Conservation (phyloP, 2,113 vertebrate genomes). For the Thymallus thymallus region DNA sequence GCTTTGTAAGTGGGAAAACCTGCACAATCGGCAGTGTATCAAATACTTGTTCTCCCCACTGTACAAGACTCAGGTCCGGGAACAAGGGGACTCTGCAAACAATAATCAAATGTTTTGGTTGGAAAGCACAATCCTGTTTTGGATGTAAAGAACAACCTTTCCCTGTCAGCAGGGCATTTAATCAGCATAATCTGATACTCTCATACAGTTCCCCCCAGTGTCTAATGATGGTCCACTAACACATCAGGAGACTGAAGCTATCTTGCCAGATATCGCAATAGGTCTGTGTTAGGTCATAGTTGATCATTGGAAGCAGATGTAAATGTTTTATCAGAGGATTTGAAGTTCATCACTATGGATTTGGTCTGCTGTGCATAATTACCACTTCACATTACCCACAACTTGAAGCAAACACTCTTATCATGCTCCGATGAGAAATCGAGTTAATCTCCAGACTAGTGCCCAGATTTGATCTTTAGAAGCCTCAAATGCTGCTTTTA, state of each 20-base stretch:
- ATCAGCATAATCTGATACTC: slow-evolving; percentile 29
- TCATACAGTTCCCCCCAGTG: slow-evolving; percentile 28
- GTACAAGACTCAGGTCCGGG: slow-evolving; percentile 50
- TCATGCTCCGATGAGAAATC: too few species aligned
- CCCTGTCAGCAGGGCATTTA: slow-evolving; percentile 53
- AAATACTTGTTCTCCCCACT: too few species aligned
- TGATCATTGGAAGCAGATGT: slow-evolving; percentile 39
- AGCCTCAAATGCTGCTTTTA: slow-evolving; percentile 38
- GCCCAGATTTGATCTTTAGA: slow-evolving; percentile 44
- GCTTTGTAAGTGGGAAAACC: too few species aligned
- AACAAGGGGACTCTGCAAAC: slow-evolving; percentile 65
- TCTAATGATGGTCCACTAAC: slow-evolving; percentile 26
- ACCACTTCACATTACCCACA: slow-evolving; percentile 40
- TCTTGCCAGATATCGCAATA: slow-evolving; percentile 10
- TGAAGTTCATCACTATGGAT: not conserved
- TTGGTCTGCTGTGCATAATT: slow-evolving; percentile 28
- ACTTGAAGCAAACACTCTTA: slow-evolving; percentile 32
- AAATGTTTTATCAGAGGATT: not conserved
- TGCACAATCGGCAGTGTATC: too few species aligned
- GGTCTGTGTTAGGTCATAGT: slow-evolving; percentile 32
- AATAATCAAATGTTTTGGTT: slow-evolving; percentile 64
- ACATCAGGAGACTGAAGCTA: slow-evolving; percentile 34
- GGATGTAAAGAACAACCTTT: slow-evolving; percentile 56
- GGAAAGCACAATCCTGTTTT: slow-evolving; percentile 51
- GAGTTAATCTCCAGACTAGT: slow-evolving; percentile 44